Evolutionary conservation across 2,113 vertebrate genomes (phyloP), one percentile per base, ranked within the genome.

Genomic region (Lagopus muta): DNA sequence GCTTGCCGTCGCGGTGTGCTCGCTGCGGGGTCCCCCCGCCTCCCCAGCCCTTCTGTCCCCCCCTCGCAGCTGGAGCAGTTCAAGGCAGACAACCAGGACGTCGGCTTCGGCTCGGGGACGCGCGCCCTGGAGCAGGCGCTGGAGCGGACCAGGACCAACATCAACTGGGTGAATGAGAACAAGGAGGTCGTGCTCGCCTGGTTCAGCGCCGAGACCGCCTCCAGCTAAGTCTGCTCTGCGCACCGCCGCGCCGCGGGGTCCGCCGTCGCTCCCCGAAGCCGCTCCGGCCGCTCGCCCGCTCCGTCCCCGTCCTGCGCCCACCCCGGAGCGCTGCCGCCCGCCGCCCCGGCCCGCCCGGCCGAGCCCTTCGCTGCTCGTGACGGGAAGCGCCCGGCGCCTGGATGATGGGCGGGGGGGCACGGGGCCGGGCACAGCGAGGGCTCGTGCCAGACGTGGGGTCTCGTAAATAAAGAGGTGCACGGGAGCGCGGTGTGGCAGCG

Each of bases 91-190:
- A 98, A 99, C 28, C 50, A 94, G 15, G 94, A 97, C 0, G 64
- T 75, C 0, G 98, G 98, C 22, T 97, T 98, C 1, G 98, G 98
- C 48, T 98, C 98, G 0, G 99, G 97, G 69, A 98, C 98, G 0
- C 84, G 98, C 17, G 98, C 98, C 0, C 78, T 99, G 79, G 98
- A 99, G 62, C 98, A 98, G 93, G 97, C 98, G 0, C 97, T 99
- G 96, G 98, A 99, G 96, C 97, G 77, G 61, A 99, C 98, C 2
- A 97, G 93, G 8, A 78, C 98, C 62, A 99, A 99, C 96, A 98
- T 98, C 42, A 96, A 98, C 11, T 99, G 99, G 99, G 97, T 99
- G 77, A 84, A 78, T 1, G 71, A 96, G 58, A 99, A 99, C 97
- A 94, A 90, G 93, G 18, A 38, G 0, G 1, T 2, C 0, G 98